These are phyloP conservation scores for Ascaphus truei DNA, from an alignment of 2,113 vertebrate genomes.

Conservation along the genomic window DNA sequence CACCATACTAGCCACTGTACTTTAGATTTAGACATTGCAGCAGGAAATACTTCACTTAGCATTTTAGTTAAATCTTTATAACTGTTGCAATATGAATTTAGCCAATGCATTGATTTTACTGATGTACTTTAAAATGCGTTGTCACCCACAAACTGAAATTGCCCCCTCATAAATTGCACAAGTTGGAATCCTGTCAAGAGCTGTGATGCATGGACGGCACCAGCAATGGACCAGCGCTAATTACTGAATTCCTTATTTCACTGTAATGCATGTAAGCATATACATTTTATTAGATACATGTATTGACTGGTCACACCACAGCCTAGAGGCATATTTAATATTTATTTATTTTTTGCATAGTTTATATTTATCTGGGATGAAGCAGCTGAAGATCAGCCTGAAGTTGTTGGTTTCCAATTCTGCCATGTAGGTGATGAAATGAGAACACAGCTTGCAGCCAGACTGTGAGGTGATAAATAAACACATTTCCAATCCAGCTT, in stretches of 20 bases:
- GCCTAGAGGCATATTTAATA: background rate
- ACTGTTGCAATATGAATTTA: no score
- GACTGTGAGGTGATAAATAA: constrained; percentile 19
- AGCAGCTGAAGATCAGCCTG: background rate
- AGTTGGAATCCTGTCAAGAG: background rate
- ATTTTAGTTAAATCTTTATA: no score
- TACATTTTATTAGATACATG: background rate
- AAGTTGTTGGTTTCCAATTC: constrained; percentile 6
- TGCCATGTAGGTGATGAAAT: constrained; percentile 21
- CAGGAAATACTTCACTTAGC: no score
- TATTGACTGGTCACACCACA: background rate
- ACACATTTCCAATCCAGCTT: constrained; percentile 1
- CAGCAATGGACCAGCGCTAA: constrained; percentile 17
- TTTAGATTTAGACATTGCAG: no score
- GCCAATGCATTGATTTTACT: no score
- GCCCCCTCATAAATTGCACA: background rate
- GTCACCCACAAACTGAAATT: no score
- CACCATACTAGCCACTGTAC: no score
- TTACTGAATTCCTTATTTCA: constrained; percentile 5
- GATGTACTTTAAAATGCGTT: no score
- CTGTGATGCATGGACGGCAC: background rate
- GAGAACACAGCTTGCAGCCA: constrained; percentile 5
- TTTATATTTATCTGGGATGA: background rate
- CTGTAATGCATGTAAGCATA: constrained; percentile 6
- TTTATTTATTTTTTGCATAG: constrained; percentile 8